Evolutionary conservation across 2,888 invertebrate genomes (phyloP), one percentile per base, ranked within the genome.

Genomic region (Salticus scenicus): DNA sequence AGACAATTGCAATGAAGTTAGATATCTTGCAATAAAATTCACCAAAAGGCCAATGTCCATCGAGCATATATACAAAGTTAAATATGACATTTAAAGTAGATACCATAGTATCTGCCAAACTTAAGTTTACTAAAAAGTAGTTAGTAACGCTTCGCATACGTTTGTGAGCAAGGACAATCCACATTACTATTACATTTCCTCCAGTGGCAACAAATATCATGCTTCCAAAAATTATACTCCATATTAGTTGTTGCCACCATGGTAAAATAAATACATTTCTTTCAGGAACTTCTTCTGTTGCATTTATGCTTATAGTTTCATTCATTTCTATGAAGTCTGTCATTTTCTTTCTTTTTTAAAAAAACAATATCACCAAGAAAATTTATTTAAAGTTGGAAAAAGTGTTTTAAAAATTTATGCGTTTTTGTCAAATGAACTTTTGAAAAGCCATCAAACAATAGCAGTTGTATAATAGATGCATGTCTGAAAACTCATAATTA

Each of bases 71-170:
- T n/a, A 95, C 95, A 92, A 96, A 98, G 92, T 97, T 98, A 93
- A 98, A 98, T 57, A 97, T 96, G 87, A 98, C 98, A 92, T 98
- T 98, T 88, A 98, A 93, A 0, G 97, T 95, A 0, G 98, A 97
- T 42, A 98, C 97, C 95, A 98, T 95, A 27, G 97, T 95, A 91
- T 99, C 99, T 10, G 98, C 98, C 88, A 98, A 94, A 76, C 98
- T 98, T 87, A 99, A 93, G 92, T 98, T 98, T 87, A 98, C 97
- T 91, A 99, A 93, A 92, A 99, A 98, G 92, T 98, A 98, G 92
- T 98, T 98, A 85, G 98, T 98, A 88, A 98, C 98, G n/a, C 98
- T 98, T 88, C 98, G 94, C 98, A 99, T 99, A 88, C 98, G 93
- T 90, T 97, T 97, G 92, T 99, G 97, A 12, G 97, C 96, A 88